Percentiles rank a stretch among this genome's conserved stretches.
These are phyloP conservation scores for Nomada ruficornis DNA, from an alignment of 2,888 invertebrate species.

Conservation along the genomic window DNA sequence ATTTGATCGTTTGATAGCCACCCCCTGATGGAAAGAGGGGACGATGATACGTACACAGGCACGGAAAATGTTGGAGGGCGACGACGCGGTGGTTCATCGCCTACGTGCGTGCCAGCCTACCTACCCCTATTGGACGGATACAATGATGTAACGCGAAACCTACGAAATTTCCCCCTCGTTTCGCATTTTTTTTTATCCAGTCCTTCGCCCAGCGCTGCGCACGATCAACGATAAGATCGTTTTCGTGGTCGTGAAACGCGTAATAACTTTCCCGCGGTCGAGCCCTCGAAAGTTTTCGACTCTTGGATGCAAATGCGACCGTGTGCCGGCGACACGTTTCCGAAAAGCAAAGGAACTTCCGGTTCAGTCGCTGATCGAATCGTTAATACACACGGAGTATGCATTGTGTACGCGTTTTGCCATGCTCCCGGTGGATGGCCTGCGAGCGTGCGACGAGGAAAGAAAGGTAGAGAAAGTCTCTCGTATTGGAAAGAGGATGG, in stretches of 20 bases:
- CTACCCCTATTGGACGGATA: slow-evolving; percentile 73
- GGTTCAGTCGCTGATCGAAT: slow-evolving; percentile 10
- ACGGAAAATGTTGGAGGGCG: slow-evolving; percentile 61
- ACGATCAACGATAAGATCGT: neutral
- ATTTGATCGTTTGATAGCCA: slow-evolving; percentile 74
- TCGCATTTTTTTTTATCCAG: slow-evolving; percentile 63
- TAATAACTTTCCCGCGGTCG: neutral
- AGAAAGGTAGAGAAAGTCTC: slow-evolving; percentile 60
- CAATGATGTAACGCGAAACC: slow-evolving; percentile 80
- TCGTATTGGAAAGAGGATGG: slow-evolving; percentile 61
- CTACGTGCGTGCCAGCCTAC: slow-evolving; percentile 61
- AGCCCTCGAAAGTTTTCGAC: neutral
- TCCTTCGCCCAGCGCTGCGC: slow-evolving; percentile 4
- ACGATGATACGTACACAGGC: slow-evolving; percentile 63
- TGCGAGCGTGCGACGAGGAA: slow-evolving; percentile 17
- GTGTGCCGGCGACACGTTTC: too few species aligned
- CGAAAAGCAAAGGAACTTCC: slow-evolving; percentile 1
- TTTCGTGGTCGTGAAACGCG: neutral
- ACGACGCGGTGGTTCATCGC: slow-evolving; percentile 55
- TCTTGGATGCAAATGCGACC: neutral
- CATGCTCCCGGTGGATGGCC: slow-evolving; percentile 20
- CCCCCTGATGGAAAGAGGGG: slow-evolving; percentile 59
- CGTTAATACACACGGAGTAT: neutral
- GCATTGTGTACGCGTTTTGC: slow-evolving; percentile 6
- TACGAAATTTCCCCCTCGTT: slow-evolving; percentile 71